Conservation (phyloP, 2,113 vertebrate species). For the Rhynchomys soricoides region DNA sequence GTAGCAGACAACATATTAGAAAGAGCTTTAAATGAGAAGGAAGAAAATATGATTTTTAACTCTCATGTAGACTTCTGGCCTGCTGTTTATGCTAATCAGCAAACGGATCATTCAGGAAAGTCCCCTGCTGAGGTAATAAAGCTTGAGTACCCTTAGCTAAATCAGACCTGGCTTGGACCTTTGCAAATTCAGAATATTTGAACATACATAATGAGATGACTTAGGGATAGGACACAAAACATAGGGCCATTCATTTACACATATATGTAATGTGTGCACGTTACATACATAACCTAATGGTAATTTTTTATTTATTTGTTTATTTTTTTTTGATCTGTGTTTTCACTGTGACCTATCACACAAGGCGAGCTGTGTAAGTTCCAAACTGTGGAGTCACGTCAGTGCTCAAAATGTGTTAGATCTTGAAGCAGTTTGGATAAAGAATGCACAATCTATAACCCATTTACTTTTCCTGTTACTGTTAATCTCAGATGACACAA, state of each 20-base stretch:
- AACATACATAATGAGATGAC: not conserved
- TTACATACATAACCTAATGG: not conserved
- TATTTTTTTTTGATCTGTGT: not conserved
- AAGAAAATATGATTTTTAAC: not conserved
- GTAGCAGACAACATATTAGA: conserved; percentile 16
- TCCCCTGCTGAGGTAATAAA: not conserved
- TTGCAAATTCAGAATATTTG: not conserved
- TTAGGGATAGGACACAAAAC: too few species aligned
- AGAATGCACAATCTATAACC: not conserved
- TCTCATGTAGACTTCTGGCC: not conserved
- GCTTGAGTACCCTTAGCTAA: not conserved
- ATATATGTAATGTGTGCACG: too few species aligned
- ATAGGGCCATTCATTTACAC: not conserved
- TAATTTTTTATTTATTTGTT: not conserved
- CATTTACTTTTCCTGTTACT: not conserved
- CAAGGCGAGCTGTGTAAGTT: not conserved
- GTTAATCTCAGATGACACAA: not conserved
- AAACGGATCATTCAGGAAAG: conserved; percentile 15
- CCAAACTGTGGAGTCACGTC: not conserved
- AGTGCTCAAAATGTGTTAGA: not conserved
- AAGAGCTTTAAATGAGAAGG: conserved; percentile 1
- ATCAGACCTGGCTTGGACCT: not conserved
- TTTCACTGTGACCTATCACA: not conserved
- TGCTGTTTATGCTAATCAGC: conserved; percentile 27
- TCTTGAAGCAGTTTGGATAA: not conserved